Evolutionary conservation across 2,888 invertebrate genomes (phyloP).

Genomic region (Tricholauxania praeusta): DNA sequence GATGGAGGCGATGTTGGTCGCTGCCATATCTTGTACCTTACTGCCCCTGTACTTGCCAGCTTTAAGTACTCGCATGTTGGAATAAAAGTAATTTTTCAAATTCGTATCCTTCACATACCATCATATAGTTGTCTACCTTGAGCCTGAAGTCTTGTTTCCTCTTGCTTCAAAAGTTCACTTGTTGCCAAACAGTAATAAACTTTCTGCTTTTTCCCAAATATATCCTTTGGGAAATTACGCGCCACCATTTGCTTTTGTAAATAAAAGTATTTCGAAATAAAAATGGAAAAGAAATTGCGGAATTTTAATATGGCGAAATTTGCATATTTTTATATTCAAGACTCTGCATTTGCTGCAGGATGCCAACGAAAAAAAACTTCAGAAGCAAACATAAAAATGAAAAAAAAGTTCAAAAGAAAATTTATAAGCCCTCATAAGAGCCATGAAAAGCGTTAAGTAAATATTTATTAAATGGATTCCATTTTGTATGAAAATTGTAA

Average conservation of each 20-base stretch:
- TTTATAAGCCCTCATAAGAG: slow-evolving; percentile 37
- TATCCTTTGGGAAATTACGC: slow-evolving; percentile 36
- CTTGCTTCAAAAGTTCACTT: slow-evolving; percentile 25
- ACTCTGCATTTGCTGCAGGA: not conserved
- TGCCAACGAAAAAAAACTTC: not conserved
- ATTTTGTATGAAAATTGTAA: slow-evolving; percentile 21
- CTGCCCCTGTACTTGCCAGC: not conserved
- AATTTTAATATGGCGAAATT: slow-evolving; percentile 33
- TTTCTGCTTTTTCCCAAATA: slow-evolving; percentile 29
- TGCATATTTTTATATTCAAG: slow-evolving; percentile 32
- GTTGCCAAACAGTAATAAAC: slow-evolving; percentile 34
- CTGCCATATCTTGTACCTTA: not conserved
- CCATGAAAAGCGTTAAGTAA: slow-evolving; percentile 35
- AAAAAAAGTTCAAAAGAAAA: slow-evolving; percentile 33
- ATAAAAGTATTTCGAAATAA: slow-evolving; percentile 33
- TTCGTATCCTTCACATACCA: not conserved
- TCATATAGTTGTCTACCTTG: not conserved
- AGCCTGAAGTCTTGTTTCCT: not conserved
- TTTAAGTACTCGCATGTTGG: not conserved
- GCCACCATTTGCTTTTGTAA: slow-evolving; percentile 34
- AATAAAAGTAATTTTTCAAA: not conserved
- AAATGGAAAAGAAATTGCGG: slow-evolving; percentile 34
- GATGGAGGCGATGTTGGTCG: not conserved
- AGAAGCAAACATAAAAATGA: slow-evolving; percentile 15
- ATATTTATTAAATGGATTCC: slow-evolving; percentile 43